These are phyloP conservation scores for Caranx ignobilis DNA, from an alignment of 2,113 vertebrate species.

Conservation along the genomic window DNA sequence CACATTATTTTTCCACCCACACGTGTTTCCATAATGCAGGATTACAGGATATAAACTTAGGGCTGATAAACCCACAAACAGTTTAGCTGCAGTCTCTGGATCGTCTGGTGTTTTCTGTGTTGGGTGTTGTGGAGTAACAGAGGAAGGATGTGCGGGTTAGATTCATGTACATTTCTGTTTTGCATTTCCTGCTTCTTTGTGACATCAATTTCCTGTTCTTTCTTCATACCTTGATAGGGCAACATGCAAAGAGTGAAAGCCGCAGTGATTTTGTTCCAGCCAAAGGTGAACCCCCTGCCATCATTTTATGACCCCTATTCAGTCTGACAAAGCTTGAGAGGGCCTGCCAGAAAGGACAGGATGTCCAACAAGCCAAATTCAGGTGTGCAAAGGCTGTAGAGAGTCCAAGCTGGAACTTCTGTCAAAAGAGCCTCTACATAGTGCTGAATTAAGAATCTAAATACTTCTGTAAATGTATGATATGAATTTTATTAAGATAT, in stretches of 20 bases:
- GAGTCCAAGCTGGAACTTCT: too few relatives aligned
- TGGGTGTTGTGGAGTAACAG: conserved; percentile 19
- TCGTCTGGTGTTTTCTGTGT: background rate
- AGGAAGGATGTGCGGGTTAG: conserved; percentile 56
- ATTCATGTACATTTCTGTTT: background rate
- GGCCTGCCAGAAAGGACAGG: too few relatives aligned
- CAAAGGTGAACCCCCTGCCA: background rate
- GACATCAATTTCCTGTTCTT: conserved; percentile 45
- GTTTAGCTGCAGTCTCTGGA: background rate
- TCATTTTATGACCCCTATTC: background rate
- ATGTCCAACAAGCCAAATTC: too few relatives aligned
- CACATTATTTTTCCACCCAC: background rate
- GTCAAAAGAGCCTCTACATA: too few relatives aligned
- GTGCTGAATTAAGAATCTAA: too few relatives aligned
- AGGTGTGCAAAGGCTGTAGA: too few relatives aligned
- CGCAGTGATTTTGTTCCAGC: background rate
- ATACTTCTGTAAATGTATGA: too few relatives aligned
- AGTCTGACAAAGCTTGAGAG: too few relatives aligned
- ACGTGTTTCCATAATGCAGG: background rate
- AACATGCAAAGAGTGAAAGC: background rate
- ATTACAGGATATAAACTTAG: background rate
- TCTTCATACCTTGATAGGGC: background rate
- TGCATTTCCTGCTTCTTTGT: conserved; percentile 52
- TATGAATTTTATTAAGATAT: too few relatives aligned
- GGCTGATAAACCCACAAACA: background rate